A percentile compares a stretch with the other conserved stretches of the same genome.
Conservation (phyloP, 2,888 invertebrate species). For the Brenthis hecate region DNA sequence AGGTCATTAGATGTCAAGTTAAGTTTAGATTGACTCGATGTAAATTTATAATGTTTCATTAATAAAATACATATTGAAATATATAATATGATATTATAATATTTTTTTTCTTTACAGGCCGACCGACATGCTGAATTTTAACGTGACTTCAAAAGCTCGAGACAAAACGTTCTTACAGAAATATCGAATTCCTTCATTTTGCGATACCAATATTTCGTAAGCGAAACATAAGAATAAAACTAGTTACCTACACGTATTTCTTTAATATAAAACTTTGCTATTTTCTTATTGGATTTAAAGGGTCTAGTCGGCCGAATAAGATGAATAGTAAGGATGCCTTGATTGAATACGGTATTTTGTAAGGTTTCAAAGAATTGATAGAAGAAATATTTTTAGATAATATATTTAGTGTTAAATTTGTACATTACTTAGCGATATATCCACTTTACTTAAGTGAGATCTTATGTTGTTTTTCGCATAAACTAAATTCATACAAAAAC, state of each 20-base stretch:
- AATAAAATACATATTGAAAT: neutral
- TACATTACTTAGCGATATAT: no score
- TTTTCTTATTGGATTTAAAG: neutral
- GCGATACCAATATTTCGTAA: neutral
- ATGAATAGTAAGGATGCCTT: neutral
- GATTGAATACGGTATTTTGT: neutral
- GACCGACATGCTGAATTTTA: no score
- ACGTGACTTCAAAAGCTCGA: no score
- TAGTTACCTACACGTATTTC: neutral
- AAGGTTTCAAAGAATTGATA: neutral
- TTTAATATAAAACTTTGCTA: neutral
- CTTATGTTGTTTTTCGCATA: no score
- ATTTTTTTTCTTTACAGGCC: no score
- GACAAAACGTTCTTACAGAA: no score
- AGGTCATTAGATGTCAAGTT: slow-evolving; percentile 22
- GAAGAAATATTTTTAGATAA: neutral
- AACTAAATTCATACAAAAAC: no score
- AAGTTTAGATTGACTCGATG: slow-evolving; percentile 3
- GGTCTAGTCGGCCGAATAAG: neutral
- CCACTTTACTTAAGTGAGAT: no score
- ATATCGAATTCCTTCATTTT: no score
- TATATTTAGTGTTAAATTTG: no score
- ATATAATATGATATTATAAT: neutral
- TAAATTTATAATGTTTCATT: slow-evolving; percentile 4
- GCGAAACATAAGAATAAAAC: neutral